Conservation (phyloP, 2,797 vertebrate species). For the Danio albolineatus region DNA sequence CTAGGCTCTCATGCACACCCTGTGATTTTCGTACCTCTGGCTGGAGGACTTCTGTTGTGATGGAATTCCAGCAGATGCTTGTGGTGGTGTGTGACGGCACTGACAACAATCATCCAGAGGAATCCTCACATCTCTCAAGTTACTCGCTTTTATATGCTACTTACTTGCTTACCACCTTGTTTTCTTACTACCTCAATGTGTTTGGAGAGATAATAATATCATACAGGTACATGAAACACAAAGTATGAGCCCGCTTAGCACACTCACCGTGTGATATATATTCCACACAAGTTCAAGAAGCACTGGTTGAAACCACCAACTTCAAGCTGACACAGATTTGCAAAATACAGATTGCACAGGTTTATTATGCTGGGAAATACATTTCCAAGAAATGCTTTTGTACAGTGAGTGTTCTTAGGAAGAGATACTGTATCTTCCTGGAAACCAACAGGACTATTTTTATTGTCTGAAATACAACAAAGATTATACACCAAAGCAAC, state of each 20-base stretch:
- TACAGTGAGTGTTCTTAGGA: background rate
- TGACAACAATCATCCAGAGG: slow-evolving; percentile 25
- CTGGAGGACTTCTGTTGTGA: slow-evolving; percentile 48
- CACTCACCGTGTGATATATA: background rate
- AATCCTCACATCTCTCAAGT: slow-evolving; percentile 2
- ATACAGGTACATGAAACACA: background rate
- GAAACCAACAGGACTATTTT: too few relatives aligned
- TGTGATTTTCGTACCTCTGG: slow-evolving; percentile 55
- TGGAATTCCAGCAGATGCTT: slow-evolving; percentile 48
- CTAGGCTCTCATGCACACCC: slow-evolving; percentile 42
- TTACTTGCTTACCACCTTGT: background rate
- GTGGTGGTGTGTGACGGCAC: slow-evolving; percentile 31
- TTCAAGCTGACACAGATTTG: background rate
- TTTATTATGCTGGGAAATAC: background rate
- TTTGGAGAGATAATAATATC: background rate
- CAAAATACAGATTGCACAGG: background rate
- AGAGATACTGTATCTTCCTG: background rate
- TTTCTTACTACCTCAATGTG: background rate
- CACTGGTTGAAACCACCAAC: background rate
- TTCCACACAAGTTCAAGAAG: background rate
- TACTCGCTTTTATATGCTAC: slow-evolving; percentile 1
- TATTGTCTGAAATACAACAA: too few relatives aligned
- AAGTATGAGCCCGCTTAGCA: background rate
- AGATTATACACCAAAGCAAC: too few relatives aligned
- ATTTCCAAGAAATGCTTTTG: too few relatives aligned